Conservation (phyloP, 1,140 invertebrate species). For the Helicoverpa zea region DNA sequence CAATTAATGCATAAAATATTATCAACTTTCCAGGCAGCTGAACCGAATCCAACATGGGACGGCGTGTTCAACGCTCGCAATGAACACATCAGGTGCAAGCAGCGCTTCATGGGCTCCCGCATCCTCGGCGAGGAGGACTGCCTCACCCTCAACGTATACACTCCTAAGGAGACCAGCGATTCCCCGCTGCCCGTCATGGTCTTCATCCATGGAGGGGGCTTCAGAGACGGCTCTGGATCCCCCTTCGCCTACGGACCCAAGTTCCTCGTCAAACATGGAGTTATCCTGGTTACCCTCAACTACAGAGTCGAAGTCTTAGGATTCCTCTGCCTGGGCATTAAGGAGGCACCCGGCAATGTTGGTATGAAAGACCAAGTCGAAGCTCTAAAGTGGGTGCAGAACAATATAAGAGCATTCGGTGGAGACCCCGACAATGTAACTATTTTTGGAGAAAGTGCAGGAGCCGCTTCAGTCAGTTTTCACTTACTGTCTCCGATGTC, state of each 20-base stretch:
- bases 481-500: conserved; percentile 78
- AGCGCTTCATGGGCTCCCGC: conserved; percentile 74
- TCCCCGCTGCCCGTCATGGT: conserved; percentile 84
- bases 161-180: conserved; percentile 58
- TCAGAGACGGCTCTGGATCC: conserved; percentile 86
- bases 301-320: conserved; percentile 89
- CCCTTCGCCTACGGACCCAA: conserved; percentile 87
- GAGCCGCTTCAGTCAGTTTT: conserved; percentile 76
- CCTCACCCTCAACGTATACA: conserved; percentile 85
- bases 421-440: conserved; percentile 81
- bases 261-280: conserved; percentile 88
- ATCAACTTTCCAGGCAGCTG: conserved; percentile 83
- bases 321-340: conserved; percentile 88
- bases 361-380: conserved; percentile 88
- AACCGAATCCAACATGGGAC: conserved; percentile 86
- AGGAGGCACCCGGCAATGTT: conserved; percentile 87
- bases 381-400: conserved; percentile 86
- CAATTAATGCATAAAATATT: too few relatives aligned
- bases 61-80: conserved; percentile 87
- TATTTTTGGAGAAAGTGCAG: conserved; percentile 82
- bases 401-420: conserved; percentile 85
- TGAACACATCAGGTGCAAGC: conserved; percentile 86
- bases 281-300: conserved; percentile 90
- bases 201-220: conserved; percentile 89
- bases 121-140: conserved; percentile 82